Conservation (phyloP, 1,140 invertebrate genomes). For the Drosophila neocordata region DNA sequence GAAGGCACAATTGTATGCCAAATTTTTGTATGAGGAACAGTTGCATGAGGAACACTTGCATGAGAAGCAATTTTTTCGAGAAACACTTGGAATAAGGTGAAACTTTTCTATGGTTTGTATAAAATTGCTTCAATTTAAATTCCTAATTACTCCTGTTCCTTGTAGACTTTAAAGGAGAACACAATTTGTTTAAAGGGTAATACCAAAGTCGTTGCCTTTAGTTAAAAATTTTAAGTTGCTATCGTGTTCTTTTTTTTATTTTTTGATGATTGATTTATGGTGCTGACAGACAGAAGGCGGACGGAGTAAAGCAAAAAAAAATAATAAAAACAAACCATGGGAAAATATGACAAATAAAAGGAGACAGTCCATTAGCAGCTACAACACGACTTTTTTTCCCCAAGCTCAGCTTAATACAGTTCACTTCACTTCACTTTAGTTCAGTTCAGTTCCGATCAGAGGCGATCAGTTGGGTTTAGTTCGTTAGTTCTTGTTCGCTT, state of each 20-base stretch:
- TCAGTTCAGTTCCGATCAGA: neutral
- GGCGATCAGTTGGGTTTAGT: neutral
- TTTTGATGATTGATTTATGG: conserved; percentile 44
- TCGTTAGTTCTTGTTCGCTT: conserved; percentile 60
- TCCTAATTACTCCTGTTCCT: no score
- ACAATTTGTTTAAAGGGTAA: neutral
- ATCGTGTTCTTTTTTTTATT: conserved; percentile 6
- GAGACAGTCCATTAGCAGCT: conserved; percentile 52
- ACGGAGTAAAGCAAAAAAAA: conserved; percentile 15
- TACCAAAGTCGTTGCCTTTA: neutral
- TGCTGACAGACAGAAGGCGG: conserved; percentile 23
- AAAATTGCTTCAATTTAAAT: no score
- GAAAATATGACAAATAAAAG: conserved; percentile 29
- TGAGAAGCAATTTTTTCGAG: no score
- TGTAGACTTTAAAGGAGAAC: no score
- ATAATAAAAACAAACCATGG: conserved; percentile 23
- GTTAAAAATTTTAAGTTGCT: neutral
- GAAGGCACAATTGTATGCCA: no score
- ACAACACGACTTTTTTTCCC: conserved; percentile 58
- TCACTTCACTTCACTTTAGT: neutral
- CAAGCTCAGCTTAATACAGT: conserved; percentile 4
- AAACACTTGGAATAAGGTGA: no score
- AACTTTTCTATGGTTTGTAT: no score
- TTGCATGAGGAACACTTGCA: no score
- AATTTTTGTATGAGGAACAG: no score